Conservation (phyloP, 2,797 vertebrate species). For the Myotis myotis region DNA sequence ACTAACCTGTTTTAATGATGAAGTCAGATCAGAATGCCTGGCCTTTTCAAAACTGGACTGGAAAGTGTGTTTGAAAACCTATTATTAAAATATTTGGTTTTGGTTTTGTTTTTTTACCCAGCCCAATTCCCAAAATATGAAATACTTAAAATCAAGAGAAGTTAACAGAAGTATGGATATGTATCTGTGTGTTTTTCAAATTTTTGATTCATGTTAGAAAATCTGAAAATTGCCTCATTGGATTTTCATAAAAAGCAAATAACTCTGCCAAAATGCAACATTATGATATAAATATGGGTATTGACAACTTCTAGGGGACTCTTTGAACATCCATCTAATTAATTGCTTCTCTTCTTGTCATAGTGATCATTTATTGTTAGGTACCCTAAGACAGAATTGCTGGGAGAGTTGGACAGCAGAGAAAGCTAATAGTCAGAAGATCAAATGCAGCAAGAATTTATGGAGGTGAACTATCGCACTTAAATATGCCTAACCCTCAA, state of each 20-base stretch:
- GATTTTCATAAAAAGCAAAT: constrained; percentile 76
- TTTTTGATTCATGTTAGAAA: constrained; percentile 73
- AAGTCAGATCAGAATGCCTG: not conserved
- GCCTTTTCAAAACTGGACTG: constrained; percentile 28
- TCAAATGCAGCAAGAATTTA: constrained; percentile 55
- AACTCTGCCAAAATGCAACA: constrained; percentile 70
- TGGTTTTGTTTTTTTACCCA: not conserved
- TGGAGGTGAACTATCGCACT: not conserved
- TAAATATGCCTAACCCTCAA: not conserved
- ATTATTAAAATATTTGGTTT: constrained; percentile 35
- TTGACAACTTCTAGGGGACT: constrained; percentile 58
- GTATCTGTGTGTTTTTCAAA: constrained; percentile 35
- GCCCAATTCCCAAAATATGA: not conserved
- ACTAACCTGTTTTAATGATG: not conserved
- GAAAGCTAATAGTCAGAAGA: constrained; percentile 51
- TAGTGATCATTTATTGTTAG: constrained; percentile 47
- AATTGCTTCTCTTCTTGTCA: constrained; percentile 62
- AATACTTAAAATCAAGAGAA: constrained; percentile 27
- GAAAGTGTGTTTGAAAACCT: constrained; percentile 4
- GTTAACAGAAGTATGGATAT: constrained; percentile 15
- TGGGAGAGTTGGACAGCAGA: not conserved
- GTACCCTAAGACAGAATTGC: constrained; percentile 18
- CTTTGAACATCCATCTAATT: constrained; percentile 66
- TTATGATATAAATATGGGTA: constrained; percentile 75
- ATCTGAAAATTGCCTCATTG: constrained; percentile 72